Evolutionary conservation across 2,888 invertebrate species (phyloP), one percentile per base, ranked within the genome.

Genomic region (Nasonia oneida): DNA sequence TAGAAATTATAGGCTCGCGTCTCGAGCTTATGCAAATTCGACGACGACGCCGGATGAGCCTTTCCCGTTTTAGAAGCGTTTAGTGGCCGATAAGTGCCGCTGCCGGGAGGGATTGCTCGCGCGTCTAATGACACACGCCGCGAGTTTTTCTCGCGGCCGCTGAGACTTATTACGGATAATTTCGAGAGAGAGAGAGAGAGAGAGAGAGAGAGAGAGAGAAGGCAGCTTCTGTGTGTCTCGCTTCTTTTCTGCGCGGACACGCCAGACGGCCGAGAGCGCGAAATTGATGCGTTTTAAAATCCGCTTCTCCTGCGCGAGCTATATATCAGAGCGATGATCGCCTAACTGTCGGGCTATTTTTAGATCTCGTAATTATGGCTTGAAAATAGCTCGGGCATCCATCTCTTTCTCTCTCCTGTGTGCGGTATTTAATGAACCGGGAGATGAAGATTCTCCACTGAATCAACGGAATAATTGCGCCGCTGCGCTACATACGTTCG

Each of bases 31-130:
- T 84, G 81, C 64, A 76, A 81, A 84, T 84, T 81, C 70, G 50
- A 47, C 39, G 33, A 37, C 3, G 4, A 39, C 12, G 39, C 23
- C 71, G 37, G 71, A 78, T 47, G 73, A 83, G 75, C 29, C 76
- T 77, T 81, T 85, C 77, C 81, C 71, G 81, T 85, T 85, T 81
- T 85, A 85, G 85, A 81, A 85, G 29, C 85, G 73, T 76, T 85
- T 85, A 85, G 71, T 77, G 77, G 29, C 33, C 77, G 81, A 85
- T 81, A 85, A 85, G 81, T 85, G 81, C 61, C 29, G 29, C 29
- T 1, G 29, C 29, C 50, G n/a, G n/a, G 15, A 47, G 81, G 67
- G 81, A 85, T 85, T 81, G 64, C 3, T n/a, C 12, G 5, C 2
- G n/a, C 57, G 57, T 47, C 71, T 85, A 85, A 85, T 85, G 77